Percentiles rank a stretch among this genome's conserved stretches.
Conservation (phyloP, 2,113 vertebrate genomes). For the Engraulis encrasicolus region DNA sequence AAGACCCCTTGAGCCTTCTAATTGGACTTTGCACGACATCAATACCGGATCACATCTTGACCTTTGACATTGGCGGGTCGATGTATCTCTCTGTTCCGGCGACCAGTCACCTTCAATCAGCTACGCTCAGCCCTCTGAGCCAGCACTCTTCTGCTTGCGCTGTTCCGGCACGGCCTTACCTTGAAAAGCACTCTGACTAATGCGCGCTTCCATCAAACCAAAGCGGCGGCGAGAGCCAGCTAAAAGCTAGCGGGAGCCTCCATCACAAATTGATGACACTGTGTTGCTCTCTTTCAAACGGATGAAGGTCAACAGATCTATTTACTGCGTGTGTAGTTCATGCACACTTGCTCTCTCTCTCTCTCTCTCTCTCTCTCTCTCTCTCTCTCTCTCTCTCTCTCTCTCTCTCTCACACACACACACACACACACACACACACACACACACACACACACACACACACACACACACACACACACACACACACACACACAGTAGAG, state of each 20-base stretch:
- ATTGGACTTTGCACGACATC: slow-evolving; percentile 21
- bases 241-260: slow-evolving; percentile 46
- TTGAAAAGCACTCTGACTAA: slow-evolving; percentile 63
- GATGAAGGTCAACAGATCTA: slow-evolving; percentile 50
- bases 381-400: too few relatives aligned
- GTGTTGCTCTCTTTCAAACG: slow-evolving; percentile 38
- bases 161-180: slow-evolving; percentile 32
- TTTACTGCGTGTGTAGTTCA: slow-evolving; percentile 26
- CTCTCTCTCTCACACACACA: too few relatives aligned
- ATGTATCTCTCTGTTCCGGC: slow-evolving; percentile 20
- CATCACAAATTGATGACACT: slow-evolving; percentile 52
- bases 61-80: slow-evolving; percentile 38
- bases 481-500: not conserved
- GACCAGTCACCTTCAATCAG: slow-evolving; percentile 51
- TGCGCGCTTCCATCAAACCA: slow-evolving; percentile 50
- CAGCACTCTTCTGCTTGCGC: slow-evolving; percentile 35
- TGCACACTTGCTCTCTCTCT: too few relatives aligned
- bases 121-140: slow-evolving; percentile 29
- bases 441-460: too few relatives aligned
- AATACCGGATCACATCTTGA: slow-evolving; percentile 31
- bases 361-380: too few relatives aligned
- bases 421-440: not conserved
- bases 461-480: too few relatives aligned
- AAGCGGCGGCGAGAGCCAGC: slow-evolving; percentile 35
- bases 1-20: slow-evolving; percentile 14